Conservation (phyloP, 1,140 invertebrate species). For the Arctopsyche grandis region DNA sequence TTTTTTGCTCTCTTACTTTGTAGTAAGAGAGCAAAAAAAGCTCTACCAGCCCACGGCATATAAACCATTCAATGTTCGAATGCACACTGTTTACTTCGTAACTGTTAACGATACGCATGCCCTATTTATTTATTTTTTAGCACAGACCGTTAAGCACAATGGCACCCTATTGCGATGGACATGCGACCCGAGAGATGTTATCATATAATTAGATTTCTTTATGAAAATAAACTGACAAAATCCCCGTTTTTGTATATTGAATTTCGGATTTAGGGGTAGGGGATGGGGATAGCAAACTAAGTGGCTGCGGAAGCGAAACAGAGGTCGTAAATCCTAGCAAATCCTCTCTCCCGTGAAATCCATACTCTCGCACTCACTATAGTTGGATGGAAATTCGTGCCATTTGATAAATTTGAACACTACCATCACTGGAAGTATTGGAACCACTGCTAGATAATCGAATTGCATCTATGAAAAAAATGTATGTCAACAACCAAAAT, state of each 20-base stretch:
- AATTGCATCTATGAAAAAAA: too few species aligned
- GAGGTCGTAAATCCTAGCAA: constrained; percentile 33
- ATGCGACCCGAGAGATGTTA: constrained; percentile 13
- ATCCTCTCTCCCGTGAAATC: constrained; percentile 20
- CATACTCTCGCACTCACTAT: neutral
- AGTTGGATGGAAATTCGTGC: too few species aligned
- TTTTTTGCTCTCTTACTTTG: too few species aligned
- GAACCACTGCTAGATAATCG: too few species aligned
- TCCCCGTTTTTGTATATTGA: constrained; percentile 35
- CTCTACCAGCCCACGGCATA: too few species aligned
- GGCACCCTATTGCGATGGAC: neutral
- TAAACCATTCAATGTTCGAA: too few species aligned
- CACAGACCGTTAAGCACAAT: too few species aligned
- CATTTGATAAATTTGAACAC: neutral
- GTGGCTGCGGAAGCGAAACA: constrained; percentile 28
- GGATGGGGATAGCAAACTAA: neutral
- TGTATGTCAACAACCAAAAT: too few species aligned
- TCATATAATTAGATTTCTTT: constrained; percentile 37
- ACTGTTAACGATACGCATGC: neutral
- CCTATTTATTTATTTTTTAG: too few species aligned
- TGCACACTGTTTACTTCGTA: too few species aligned
- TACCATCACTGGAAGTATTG: too few species aligned
- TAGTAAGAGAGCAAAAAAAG: too few species aligned
- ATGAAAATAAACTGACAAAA: constrained; percentile 35
- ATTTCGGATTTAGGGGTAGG: constrained; percentile 2